phyloP scores from a whole-genome alignment of 2,797 vertebrate species.

The Falco rusticolus region DNA sequence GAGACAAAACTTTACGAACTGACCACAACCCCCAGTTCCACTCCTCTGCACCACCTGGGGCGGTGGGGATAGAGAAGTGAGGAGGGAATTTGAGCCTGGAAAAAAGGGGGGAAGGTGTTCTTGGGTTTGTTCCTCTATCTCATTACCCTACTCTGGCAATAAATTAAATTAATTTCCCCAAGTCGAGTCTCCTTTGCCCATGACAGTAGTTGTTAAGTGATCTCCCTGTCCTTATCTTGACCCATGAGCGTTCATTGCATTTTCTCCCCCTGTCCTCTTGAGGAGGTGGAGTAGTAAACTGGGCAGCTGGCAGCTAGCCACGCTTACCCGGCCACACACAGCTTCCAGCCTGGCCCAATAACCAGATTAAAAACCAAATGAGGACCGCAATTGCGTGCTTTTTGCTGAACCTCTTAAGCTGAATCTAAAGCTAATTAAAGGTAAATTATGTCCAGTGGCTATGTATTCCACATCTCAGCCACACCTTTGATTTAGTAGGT shows the following conservation, averaged over 20 bases:
- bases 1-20: neutral
- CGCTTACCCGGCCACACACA: neutral
- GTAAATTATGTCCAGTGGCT: neutral
- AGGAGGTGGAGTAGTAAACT: neutral
- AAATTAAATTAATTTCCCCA: neutral
- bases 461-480: neutral
- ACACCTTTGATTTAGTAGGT: neutral
- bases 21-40: neutral
- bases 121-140: neutral
- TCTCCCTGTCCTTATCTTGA: neutral
- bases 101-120: neutral
- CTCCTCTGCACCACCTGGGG: too few relatives aligned
- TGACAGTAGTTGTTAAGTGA: neutral
- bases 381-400: neutral
- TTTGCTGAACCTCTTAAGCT: neutral
- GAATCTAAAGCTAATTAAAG: neutral
- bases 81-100: neutral
- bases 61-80: neutral
- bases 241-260: neutral
- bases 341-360: neutral
- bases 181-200: too few relatives aligned
- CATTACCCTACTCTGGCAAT: neutral
- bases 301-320: neutral
- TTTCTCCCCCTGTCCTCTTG: neutral
- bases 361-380: neutral